Percentiles rank a stretch among this genome's conserved stretches.
Conservation (phyloP, 1,140 invertebrate genomes). For the Drosophila suzukii region DNA sequence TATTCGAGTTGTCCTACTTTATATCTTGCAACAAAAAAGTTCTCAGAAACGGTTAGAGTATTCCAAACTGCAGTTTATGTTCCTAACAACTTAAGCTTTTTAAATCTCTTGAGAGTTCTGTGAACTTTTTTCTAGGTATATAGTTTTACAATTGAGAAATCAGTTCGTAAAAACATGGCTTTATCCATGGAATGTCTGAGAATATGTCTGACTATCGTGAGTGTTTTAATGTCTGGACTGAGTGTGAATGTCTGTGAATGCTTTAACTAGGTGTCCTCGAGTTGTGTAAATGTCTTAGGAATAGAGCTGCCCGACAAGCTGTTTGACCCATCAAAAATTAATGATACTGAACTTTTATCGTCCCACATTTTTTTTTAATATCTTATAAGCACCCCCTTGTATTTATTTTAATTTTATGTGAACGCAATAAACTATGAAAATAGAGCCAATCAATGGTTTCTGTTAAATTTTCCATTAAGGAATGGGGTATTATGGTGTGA, state of each 20-base stretch:
- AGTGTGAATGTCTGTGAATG: slow-evolving; percentile 1
- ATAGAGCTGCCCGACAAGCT: slow-evolving; percentile 10
- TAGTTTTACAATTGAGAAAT: not conserved
- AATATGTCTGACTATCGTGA: slow-evolving; percentile 8
- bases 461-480: not conserved
- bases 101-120: not conserved
- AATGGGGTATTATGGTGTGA: too few species aligned
- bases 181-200: slow-evolving; percentile 2
- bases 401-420: slow-evolving; percentile 58
- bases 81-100: not conserved
- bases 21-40: too few species aligned
- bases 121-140: not conserved
- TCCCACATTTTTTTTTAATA: slow-evolving; percentile 37
- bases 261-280: not conserved
- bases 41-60: too few species aligned
- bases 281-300: slow-evolving; percentile 26
- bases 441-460: not conserved
- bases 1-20: too few species aligned
- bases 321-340: slow-evolving; percentile 9
- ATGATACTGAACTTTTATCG: not conserved
- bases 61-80: too few species aligned
- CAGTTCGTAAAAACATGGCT: not conserved
- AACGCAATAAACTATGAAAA: slow-evolving; percentile 19
- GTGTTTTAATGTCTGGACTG: slow-evolving; percentile 11
- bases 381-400: slow-evolving; percentile 42